A percentile compares a stretch with the other conserved stretches of the same genome.
phyloP scores from a whole-genome alignment of 2,888 invertebrate species.

The Ophion obscuratus region DNA sequence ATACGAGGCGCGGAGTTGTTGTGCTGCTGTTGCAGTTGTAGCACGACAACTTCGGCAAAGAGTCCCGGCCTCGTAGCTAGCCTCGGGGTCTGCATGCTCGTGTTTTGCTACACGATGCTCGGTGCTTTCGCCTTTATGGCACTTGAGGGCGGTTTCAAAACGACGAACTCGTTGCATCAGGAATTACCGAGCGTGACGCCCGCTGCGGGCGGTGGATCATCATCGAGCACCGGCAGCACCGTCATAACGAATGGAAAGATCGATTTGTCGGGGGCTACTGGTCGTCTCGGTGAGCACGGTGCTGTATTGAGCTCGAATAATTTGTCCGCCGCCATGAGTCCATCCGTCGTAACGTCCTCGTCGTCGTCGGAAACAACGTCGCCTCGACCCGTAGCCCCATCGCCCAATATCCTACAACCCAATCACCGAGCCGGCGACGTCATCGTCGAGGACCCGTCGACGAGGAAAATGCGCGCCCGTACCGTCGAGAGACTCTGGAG shows the following conservation, averaged over 20 bases:
- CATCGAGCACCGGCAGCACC: background rate
- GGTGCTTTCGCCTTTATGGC: conserved; percentile 96
- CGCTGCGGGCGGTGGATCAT: conserved; percentile 46
- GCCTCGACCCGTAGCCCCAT: conserved; percentile 81
- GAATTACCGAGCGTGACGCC: conserved; percentile 70
- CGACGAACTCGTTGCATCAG: conserved; percentile 66
- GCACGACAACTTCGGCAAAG: conserved; percentile 83
- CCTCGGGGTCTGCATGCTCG: conserved; percentile 92
- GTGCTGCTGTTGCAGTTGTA: conserved; percentile 87
- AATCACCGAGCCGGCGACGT: conserved; percentile 44
- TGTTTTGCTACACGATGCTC: conserved; percentile 95
- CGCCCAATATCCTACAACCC: conserved; percentile 60
- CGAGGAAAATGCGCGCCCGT: conserved; percentile 87
- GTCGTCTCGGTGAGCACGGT: background rate
- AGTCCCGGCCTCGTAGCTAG: conserved; percentile 90
- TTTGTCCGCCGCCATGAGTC: background rate
- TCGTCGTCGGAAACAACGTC: conserved; percentile 84
- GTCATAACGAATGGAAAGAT: conserved; percentile 35
- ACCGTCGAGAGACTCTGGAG: conserved; percentile 94
- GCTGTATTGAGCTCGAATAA: conserved; percentile 11
- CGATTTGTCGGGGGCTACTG: conserved; percentile 17
- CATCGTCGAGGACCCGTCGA: conserved; percentile 83
- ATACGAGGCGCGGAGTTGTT: conserved; percentile 82
- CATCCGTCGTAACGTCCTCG: conserved; percentile 85
- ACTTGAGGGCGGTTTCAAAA: conserved; percentile 88